Conservation (phyloP, 1,140 invertebrate genomes). For the Helicorthomorpha holstii region DNA sequence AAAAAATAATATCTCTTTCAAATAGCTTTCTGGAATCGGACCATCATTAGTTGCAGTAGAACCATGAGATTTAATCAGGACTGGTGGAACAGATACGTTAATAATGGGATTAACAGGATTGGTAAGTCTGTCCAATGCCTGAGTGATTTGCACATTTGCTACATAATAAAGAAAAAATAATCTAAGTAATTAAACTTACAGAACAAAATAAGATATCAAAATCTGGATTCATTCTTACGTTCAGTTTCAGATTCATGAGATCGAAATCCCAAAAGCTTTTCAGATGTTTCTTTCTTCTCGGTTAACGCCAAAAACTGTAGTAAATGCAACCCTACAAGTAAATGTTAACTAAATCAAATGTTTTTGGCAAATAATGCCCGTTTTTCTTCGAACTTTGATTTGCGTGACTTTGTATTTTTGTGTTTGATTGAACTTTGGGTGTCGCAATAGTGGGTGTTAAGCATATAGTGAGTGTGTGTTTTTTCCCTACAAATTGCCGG, state of each 20-base stretch:
- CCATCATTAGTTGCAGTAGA: slow-evolving; percentile 33
- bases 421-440: too few species aligned
- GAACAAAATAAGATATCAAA: slow-evolving; percentile 15
- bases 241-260: slow-evolving; percentile 38
- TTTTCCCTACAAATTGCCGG: too few species aligned
- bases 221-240: slow-evolving; percentile 21
- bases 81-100: slow-evolving; percentile 13
- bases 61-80: slow-evolving; percentile 15
- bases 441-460: too few species aligned
- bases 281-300: not conserved
- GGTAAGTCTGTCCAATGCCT: slow-evolving; percentile 30
- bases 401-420: too few species aligned
- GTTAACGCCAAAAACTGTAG: too few species aligned
- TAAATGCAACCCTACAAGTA: too few species aligned
- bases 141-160: slow-evolving; percentile 18
- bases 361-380: too few species aligned
- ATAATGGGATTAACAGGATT: slow-evolving; percentile 23
- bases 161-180: slow-evolving; percentile 2
- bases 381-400: too few species aligned
- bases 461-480: too few species aligned
- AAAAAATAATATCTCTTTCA: slow-evolving; percentile 62
- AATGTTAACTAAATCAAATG: too few species aligned
- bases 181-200: not conserved
- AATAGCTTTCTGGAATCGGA: slow-evolving; percentile 52
- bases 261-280: not conserved